Conservation (phyloP, 2,113 vertebrate species). For the Clarias gariepinus region DNA sequence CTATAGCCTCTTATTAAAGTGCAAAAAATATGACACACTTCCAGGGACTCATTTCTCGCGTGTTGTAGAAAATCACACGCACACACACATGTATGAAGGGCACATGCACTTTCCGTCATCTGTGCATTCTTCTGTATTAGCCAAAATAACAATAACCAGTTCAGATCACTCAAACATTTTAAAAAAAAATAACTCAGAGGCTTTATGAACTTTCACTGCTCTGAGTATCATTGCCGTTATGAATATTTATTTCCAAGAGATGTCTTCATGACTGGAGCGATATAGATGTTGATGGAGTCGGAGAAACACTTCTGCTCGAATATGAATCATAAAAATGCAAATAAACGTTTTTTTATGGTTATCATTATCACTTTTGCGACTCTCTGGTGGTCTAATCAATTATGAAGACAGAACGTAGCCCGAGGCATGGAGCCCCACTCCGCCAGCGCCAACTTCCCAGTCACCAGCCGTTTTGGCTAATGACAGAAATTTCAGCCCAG, state of each 20-base stretch:
- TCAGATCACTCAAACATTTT: conserved; percentile 18
- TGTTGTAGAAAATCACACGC: conserved; percentile 12
- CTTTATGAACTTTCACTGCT: conserved; percentile 30
- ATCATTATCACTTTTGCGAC: conserved; percentile 50
- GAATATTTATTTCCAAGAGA: conserved; percentile 33
- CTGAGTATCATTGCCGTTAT: conserved; percentile 11
- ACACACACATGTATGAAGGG: background rate
- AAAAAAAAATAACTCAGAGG: conserved; percentile 9
- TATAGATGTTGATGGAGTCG: conserved; percentile 31
- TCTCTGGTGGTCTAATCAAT: conserved; percentile 71
- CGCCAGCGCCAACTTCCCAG: conserved; percentile 64
- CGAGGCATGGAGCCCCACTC: conserved; percentile 65
- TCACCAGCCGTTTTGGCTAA: conserved; percentile 81
- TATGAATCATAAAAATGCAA: conserved; percentile 53
- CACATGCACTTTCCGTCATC: background rate
- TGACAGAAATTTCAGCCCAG: conserved; percentile 71
- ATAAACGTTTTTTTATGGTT: conserved; percentile 49
- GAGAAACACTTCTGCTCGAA: conserved; percentile 45
- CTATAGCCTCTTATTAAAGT: conserved; percentile 56
- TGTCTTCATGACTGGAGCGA: conserved; percentile 17
- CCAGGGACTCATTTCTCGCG: conserved; percentile 31
- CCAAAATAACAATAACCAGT: conserved; percentile 19
- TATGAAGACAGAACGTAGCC: conserved; percentile 71
- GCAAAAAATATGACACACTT: conserved; percentile 50
- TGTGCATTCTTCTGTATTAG: conserved; percentile 24